Base-by-base conservation (phyloP, 2,888 invertebrate genomes). In the Beris morrisii region DNA sequence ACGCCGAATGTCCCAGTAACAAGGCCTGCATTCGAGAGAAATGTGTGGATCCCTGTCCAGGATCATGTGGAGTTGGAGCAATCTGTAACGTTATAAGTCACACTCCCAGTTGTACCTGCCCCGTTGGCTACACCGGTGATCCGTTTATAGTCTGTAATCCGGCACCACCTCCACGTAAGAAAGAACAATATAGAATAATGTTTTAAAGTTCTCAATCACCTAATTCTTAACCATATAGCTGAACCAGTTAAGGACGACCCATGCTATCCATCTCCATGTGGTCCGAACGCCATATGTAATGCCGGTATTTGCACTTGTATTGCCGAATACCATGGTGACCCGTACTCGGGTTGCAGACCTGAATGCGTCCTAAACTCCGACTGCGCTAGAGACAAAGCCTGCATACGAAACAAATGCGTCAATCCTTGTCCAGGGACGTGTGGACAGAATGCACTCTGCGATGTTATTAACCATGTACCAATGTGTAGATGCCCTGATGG, bases 1-100 rank as follows among this genome's bases (percentile, higher is more conserved):
- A 86, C 74, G 86, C 88, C 9, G 90, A 91, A 74, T 91, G 91
- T 76, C 78, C 86, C 4, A 83, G 84, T 56, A 84, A 88, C 74
- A 85, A 85, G 74, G 88, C 90, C 30, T 92, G 92, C 75, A 86
- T 88, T 22, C 88, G 88, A 75, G 86, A 88, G 73, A 88, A 88
- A 79, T 92, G 91, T 76, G 83, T 82, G 68, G 89, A 92, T 78
- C 90, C 91, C 77, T 81, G 81, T 50, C 84, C 84, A 0, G 88
- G 88, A 64, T 85, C 87, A 1, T 88, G 88, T 74, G 88, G 88
- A 11, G 72, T 84, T 5, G 81, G 81, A 66, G 87, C 90, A 3
- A 79, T 82, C 31, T 91, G 90, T 72, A 83, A 80, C 69, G 87
- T 89, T 1, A 82, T 87, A 3, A 87, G 86, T 73, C 90, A 91